A percentile compares a stretch with the other conserved stretches of the same genome.
phyloP scores from a whole-genome alignment of 2,888 invertebrate species.

The Netelia melanura region DNA sequence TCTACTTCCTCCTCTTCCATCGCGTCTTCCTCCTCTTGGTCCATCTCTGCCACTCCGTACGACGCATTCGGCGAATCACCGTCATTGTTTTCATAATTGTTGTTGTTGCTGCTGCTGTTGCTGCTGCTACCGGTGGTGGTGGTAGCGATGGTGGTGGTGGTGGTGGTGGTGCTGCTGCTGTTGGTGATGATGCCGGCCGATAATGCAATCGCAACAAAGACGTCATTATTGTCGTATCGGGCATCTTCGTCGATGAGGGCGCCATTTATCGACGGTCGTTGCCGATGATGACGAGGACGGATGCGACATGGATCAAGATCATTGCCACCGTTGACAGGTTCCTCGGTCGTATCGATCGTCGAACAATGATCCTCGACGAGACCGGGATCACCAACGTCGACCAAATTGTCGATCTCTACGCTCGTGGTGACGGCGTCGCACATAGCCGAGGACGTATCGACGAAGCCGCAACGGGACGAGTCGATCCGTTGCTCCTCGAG shows the following conservation, averaged over 20 bases:
- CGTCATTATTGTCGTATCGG: not conserved
- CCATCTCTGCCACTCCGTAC: too few relatives aligned
- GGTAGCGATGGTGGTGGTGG: not conserved
- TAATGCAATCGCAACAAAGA: constrained; percentile 11
- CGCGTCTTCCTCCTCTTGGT: too few relatives aligned
- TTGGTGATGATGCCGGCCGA: constrained; percentile 15
- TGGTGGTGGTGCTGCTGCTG: not conserved
- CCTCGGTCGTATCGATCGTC: not conserved
- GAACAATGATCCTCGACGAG: not conserved
- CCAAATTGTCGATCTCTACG: constrained; percentile 43
- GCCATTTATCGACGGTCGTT: too few relatives aligned
- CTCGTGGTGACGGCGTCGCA: constrained; percentile 54
- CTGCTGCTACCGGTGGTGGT: too few relatives aligned
- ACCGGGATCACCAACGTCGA: not conserved
- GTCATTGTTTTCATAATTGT: constrained; percentile 9
- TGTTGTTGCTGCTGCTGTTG: not conserved
- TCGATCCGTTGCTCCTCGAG: constrained; percentile 11
- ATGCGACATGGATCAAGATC: not conserved
- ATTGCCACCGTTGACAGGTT: constrained; percentile 5
- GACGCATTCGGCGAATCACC: not conserved
- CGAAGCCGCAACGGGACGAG: constrained; percentile 17
- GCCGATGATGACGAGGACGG: too few relatives aligned
- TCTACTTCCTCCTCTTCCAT: not conserved
- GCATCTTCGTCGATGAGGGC: not conserved
- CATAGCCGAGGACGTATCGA: constrained; percentile 29